These are phyloP conservation scores for Nycticryphes semicollaris DNA, from an alignment of 2,113 vertebrate species.

Conservation along the genomic window DNA sequence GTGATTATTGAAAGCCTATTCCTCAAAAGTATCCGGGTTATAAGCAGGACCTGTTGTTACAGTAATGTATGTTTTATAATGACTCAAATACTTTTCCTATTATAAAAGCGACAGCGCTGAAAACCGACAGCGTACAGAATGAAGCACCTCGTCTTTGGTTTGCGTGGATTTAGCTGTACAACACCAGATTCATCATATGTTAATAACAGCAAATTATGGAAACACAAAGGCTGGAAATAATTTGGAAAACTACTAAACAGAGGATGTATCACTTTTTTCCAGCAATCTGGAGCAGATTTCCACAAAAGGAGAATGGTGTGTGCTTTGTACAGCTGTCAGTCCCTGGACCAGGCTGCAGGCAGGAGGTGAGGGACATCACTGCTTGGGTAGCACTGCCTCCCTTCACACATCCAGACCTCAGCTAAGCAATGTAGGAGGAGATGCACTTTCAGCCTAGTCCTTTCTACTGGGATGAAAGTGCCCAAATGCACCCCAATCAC, in stretches of 20 bases:
- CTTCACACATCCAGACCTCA: rapidly evolving
- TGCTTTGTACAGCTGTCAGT: background rate
- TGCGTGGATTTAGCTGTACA: background rate
- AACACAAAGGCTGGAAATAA: background rate
- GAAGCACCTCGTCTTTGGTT: background rate
- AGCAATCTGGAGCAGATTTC: background rate
- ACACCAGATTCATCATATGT: background rate
- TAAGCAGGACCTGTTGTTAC: background rate
- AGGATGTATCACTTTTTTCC: background rate
- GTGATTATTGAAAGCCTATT: background rate
- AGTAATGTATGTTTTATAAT: background rate
- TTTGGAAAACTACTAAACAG: background rate
- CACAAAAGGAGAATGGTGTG: rapidly evolving
- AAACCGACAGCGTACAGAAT: background rate
- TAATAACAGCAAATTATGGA: background rate
- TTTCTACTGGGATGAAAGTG: background rate
- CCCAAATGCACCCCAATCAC: rapidly evolving
- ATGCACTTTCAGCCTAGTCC: rapidly evolving
- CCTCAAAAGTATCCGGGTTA: background rate
- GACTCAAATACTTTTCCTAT: background rate
- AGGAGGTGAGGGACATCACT: no score
- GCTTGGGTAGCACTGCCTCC: background rate
- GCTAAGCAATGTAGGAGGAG: background rate
- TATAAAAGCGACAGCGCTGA: background rate
- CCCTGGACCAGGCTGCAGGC: background rate